Conservation (phyloP, 2,113 vertebrate genomes). For the Phrynocephalus versicolor region DNA sequence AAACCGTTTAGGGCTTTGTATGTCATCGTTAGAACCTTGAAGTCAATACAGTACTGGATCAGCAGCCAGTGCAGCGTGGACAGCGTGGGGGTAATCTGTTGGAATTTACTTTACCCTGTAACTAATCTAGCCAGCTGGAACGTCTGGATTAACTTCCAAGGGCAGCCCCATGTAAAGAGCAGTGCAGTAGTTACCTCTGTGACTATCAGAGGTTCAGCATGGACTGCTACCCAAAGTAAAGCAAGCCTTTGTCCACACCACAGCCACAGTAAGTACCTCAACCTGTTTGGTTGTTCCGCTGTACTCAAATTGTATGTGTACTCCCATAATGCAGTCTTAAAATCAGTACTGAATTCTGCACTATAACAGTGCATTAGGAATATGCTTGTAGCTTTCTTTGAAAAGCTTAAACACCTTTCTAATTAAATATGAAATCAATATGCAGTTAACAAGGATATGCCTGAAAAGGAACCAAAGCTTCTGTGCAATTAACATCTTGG, state of each 20-base stretch:
- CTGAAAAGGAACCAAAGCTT: conserved; percentile 14
- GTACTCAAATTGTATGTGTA: background rate
- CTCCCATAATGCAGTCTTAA: conserved; percentile 10
- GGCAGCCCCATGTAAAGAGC: no score
- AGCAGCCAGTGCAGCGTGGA: no score
- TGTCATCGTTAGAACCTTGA: no score
- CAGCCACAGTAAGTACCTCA: background rate
- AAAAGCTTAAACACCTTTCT: conserved; percentile 22
- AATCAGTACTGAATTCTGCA: conserved; percentile 28
- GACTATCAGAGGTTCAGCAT: conserved; percentile 33
- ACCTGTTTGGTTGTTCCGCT: conserved; percentile 13
- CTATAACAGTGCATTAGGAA: conserved; percentile 12
- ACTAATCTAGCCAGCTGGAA: no score
- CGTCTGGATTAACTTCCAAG: no score
- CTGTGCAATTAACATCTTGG: conserved; percentile 52
- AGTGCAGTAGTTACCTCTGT: conserved; percentile 21
- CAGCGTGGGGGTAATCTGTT: no score
- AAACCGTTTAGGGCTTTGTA: no score
- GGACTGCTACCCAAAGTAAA: conserved; percentile 29
- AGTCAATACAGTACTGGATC: no score
- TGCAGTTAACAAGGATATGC: background rate
- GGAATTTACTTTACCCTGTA: no score
- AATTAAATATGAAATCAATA: conserved; percentile 24
- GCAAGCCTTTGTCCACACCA: conserved; percentile 18
- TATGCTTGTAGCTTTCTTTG: background rate